Percentiles rank a stretch among this genome's conserved stretches.
Evolutionary conservation across 2,888 invertebrate genomes (phyloP).

Genomic region (Alsophila aescularia): DNA sequence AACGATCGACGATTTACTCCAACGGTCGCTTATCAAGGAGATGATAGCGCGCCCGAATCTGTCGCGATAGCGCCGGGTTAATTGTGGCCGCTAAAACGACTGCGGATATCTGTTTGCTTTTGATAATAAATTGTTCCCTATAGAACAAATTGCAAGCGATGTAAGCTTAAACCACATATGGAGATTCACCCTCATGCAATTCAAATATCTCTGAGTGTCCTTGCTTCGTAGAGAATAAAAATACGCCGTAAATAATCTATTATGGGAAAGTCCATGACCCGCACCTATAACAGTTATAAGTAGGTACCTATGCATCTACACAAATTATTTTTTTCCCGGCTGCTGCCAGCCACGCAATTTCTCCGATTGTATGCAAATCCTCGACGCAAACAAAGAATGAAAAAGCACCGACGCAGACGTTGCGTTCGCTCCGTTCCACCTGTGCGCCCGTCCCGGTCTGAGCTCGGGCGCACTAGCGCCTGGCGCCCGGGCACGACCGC

Average conservation of each 20-base stretch:
- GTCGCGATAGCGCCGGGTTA: slow-evolving; percentile 7
- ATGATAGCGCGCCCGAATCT: slow-evolving; percentile 23
- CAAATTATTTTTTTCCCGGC: slow-evolving; percentile 66
- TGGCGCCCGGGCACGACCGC: slow-evolving; percentile 38
- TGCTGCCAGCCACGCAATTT: slow-evolving; percentile 75
- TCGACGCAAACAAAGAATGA: slow-evolving; percentile 79
- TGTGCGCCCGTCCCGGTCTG: slow-evolving; percentile 59
- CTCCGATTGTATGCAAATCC: slow-evolving; percentile 83
- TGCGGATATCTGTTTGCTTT: background rate
- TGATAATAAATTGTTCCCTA: background rate
- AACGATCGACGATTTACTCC: slow-evolving; percentile 49
- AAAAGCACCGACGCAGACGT: slow-evolving; percentile 75
- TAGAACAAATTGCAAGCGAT: background rate
- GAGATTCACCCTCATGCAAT: slow-evolving; percentile 3
- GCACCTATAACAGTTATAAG: slow-evolving; percentile 57
- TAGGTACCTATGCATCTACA: slow-evolving; percentile 72
- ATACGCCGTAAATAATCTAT: slow-evolving; percentile 29
- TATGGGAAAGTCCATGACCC: slow-evolving; percentile 46
- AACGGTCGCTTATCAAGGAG: slow-evolving; percentile 32
- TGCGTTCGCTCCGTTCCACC: slow-evolving; percentile 69
- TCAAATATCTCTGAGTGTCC: slow-evolving; percentile 12
- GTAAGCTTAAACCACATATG: background rate
- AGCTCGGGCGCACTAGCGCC: slow-evolving; percentile 60
- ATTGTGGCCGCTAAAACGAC: slow-evolving; percentile 7
- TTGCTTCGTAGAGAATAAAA: slow-evolving; percentile 27